Evolutionary conservation across 2,113 vertebrate genomes (phyloP), one percentile per base, ranked within the genome.

Genomic region (Phoenicopterus ruber): DNA sequence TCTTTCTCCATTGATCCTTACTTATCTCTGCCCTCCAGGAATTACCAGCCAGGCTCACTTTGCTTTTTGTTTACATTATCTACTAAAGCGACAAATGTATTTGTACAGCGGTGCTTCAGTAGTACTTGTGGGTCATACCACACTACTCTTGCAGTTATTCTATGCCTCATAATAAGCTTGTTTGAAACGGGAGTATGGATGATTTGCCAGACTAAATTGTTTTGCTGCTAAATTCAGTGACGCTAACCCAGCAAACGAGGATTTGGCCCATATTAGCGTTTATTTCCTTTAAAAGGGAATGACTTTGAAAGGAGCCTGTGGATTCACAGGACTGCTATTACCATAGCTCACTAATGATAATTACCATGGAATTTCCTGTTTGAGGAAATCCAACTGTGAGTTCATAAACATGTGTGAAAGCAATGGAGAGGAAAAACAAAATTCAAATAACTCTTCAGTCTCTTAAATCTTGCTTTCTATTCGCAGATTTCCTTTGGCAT

Each of bases 341-440:
- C 85, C 70, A 77, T 78, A 86, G 94, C 69, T 87, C 63, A 21
- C 69, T 91, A 82, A 86, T 70, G 80, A 70, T 86, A 95, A 95
- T 85, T 94, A 72, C 62, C 8, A 1, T 82, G 92, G 95, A 94
- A 95, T 89, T 95, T 94, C 95, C 81, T 94, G 73, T 74, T 84
- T 74, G 70, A 91, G 87, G 78, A 96, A 93, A 94, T 90, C 82
- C 87, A 94, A 47, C 72, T 90, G 86, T 69, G 89, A 92, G 58
- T 91, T 91, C 80, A 95, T 72, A 95, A 94, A 86, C 13, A 32
- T 42, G 76, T 29, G 28, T 79, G 82, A 96, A 95, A 89, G 86
- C 62, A 73, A 74, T 2, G 10, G 40, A 58, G 63, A 89, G 52
- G 55, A 82, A 95, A 94, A 93, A 11, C 46, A 47, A 88, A 89